Evolutionary conservation across 2,888 invertebrate genomes (phyloP).

Genomic region (Bimastos eiseni): DNA sequence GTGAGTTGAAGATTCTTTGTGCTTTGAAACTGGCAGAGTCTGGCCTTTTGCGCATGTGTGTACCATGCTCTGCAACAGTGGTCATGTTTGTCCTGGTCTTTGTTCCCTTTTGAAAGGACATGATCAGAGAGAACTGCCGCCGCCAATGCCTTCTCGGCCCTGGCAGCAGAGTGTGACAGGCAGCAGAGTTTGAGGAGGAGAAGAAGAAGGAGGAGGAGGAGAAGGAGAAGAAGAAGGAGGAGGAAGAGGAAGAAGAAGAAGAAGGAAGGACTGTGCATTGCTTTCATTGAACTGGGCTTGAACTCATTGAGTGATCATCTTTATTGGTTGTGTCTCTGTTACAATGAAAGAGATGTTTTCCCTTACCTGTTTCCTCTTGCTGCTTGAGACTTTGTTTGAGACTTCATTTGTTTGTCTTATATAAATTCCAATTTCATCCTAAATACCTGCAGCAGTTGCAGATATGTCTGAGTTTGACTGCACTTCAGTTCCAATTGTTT

Average conservation of each 20-base stretch:
- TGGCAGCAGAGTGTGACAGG: too few species aligned
- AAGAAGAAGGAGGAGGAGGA: too few species aligned
- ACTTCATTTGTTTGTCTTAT: not conserved
- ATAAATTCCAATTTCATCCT: not conserved
- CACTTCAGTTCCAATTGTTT: not conserved
- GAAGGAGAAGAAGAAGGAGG: too few species aligned
- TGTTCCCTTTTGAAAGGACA: not conserved
- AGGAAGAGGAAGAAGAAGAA: too few species aligned
- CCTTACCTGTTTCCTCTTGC: too few species aligned
- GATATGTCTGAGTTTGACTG: not conserved
- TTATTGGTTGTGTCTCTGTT: not conserved
- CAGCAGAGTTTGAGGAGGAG: too few species aligned
- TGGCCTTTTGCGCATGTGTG: not conserved
- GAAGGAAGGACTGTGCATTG: not conserved
- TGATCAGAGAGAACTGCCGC: not conserved
- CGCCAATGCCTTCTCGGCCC: too few species aligned
- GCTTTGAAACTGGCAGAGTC: not conserved
- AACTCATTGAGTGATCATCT: not conserved
- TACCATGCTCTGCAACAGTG: slow-evolving; percentile 6
- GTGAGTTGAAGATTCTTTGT: slow-evolving; percentile 6
- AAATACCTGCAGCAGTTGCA: not conserved
- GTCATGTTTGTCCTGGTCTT: not conserved
- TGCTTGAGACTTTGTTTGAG: too few species aligned
- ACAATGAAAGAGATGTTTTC: slow-evolving; percentile 13
- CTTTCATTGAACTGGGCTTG: not conserved